Base-by-base conservation (phyloP, 2,888 invertebrate species). In the Sipha maydis region DNA sequence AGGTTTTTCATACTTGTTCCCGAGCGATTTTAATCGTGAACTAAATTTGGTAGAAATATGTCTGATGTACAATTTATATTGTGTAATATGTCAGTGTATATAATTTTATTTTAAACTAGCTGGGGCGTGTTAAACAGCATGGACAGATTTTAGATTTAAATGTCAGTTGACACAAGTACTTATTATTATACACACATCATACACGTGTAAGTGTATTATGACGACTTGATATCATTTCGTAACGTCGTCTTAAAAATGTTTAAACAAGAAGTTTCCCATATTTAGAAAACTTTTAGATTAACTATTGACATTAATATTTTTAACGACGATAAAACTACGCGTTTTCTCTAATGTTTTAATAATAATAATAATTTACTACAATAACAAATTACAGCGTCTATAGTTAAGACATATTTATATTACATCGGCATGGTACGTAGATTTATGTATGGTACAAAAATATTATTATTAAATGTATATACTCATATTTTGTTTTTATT, bases 131-230 rank as follows among this genome's bases (percentile, higher is more conserved):
- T 79, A 61, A 79, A 79, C 31, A 31, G 34, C 31, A 56, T 79
- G 56, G 56, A 79, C 31, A 79, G 54, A 79, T 79, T 79, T 79
- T 79, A 56, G 79, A 79, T 61, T 79, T 61, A 31, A 34, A 79
- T 56, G 79, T 79, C 34, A 34, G 56, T 79, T 19, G 21, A 61
- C 61, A 9, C 61, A 28, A 9, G 48, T 54, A 9, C 25, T 11
- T 48, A 19, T 48, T 8, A 11, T 54, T 21, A 48, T 77, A 54
- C n/a, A 73, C 4, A 19, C 41, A 17, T 38, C 38, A 19, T 48
- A 28, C n/a, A 41, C 28, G 19, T 41, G 48, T n/a, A 5, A 21
- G 7, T 61, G 61, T 9, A 1, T 21, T 61, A 21, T 21, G 41
- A 41, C 7, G 56, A 56, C 28, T 4, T 28, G 48, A 28, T 77